Conservation (phyloP, 2,888 invertebrate genomes). For the Proisotoma minuta region DNA sequence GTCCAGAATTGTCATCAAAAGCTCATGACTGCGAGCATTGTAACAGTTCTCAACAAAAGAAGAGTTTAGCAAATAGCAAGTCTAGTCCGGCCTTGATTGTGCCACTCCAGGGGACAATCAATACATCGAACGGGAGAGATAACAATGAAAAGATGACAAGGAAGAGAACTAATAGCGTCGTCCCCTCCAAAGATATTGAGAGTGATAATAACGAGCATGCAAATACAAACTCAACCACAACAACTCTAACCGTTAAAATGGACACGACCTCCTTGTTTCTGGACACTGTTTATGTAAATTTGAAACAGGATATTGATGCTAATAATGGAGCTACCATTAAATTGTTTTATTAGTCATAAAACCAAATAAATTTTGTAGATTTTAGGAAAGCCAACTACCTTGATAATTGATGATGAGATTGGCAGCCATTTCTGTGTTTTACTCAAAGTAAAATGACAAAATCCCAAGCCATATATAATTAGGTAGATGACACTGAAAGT, state of each 20-base stretch:
- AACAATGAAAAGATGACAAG: not conserved
- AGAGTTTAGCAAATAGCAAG: not conserved
- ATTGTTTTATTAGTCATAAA: constrained; percentile 8
- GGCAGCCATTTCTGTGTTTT: too few relatives aligned
- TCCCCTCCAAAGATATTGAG: not conserved
- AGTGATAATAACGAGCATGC: not conserved
- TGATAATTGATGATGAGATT: too few relatives aligned
- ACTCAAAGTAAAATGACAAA: too few relatives aligned
- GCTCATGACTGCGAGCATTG: too few relatives aligned
- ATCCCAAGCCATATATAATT: too few relatives aligned
- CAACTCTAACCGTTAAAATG: constrained; percentile 25
- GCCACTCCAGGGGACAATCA: not conserved
- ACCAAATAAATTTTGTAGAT: too few relatives aligned
- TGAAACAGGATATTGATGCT: constrained; percentile 16
- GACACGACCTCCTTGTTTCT: constrained; percentile 32
- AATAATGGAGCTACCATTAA: not conserved
- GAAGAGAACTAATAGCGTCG: not conserved
- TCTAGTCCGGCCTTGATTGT: not conserved
- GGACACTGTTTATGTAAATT: constrained; percentile 27
- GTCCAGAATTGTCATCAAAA: not conserved
- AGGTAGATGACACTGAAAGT: too few relatives aligned
- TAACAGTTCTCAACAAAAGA: too few relatives aligned
- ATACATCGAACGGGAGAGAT: constrained; percentile 3
- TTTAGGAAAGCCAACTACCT: too few relatives aligned
- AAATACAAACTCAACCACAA: not conserved